Base-by-base conservation (phyloP, 2,888 invertebrate species). In the Acanthosoma haemorrhoidale region DNA sequence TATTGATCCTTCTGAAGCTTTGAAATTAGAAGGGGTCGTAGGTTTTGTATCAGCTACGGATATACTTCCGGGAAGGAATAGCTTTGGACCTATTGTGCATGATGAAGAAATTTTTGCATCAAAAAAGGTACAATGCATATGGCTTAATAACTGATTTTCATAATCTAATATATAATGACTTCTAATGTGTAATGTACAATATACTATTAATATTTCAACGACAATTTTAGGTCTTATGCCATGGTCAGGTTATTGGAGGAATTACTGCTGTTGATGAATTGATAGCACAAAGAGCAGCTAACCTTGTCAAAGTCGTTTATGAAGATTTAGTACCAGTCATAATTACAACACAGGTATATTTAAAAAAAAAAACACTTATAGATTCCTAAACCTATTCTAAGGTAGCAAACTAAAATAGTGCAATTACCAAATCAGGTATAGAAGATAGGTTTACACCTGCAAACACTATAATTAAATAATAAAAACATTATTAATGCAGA, bases 51-150 rank as follows among this genome's bases (percentile, higher is more conserved):
- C 88, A 15, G 87, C 89, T 13, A 86, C 88, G 77, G 96, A 96
- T 80, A 79, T 96, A 34, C 85, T 86, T 0, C 85, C 86, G 77
- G 82, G 86, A 3, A 85, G 86, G 76, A 91, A 90, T 77, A 79
- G 78, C 69, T 84, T 88, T 66, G 93, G 94, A 0, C 82, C 89
- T 0, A 84, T 92, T 31, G 82, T 88, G 72, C 88, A 90, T 69
- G 95, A 95, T 76, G 94, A 96, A 78, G 87, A 90, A 79, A 82
- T 96, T 9, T 96, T 96, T 80, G 87, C 88, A 13, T 84, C 85
- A 13, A 85, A 89, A 71, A 85, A 84, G 79, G 94, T 94, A 21
- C 63, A 16, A n/a, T n/a, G 8, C 5, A 21, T 43, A 21, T 43
- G 9, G 32, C 8, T 34, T 34, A 4, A 8, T 9, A 18, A n/a